Evolutionary conservation across 2,797 vertebrate species (phyloP).

Genomic region (Mionectes olivaceus): DNA sequence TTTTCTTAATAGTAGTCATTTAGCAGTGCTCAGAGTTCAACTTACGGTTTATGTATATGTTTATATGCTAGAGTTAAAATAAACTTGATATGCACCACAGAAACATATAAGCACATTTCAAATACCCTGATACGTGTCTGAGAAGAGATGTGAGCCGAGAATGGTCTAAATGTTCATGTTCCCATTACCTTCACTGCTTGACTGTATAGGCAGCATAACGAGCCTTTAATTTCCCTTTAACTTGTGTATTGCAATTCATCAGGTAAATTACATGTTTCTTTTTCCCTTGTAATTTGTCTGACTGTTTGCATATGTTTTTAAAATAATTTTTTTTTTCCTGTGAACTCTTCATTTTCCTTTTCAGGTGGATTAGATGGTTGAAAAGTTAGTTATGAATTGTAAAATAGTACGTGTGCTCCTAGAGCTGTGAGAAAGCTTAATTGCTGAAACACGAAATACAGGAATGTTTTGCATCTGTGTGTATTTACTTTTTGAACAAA

Average conservation of each 20-base stretch:
- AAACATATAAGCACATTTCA: background rate
- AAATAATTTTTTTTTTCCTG: fast-evolving
- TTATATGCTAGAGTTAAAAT: background rate
- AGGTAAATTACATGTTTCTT: background rate
- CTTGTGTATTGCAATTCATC: background rate
- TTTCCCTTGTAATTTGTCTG: background rate
- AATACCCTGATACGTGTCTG: background rate
- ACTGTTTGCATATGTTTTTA: background rate
- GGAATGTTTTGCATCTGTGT: background rate
- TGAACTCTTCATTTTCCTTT: background rate
- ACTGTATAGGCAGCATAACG: background rate
- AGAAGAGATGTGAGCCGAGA: background rate
- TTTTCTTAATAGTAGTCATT: background rate
- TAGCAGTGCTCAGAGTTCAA: background rate
- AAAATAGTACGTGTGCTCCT: background rate
- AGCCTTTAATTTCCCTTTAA: background rate
- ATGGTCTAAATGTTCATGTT: background rate
- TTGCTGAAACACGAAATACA: background rate
- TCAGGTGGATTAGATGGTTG: background rate
- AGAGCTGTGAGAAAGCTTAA: background rate
- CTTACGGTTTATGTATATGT: background rate
- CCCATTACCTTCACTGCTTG: background rate
- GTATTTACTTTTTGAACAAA: background rate
- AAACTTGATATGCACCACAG: background rate
- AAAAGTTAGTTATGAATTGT: background rate